phyloP scores from a whole-genome alignment of 2,797 vertebrate genomes.

The Melanogrammus aeglefinus region DNA sequence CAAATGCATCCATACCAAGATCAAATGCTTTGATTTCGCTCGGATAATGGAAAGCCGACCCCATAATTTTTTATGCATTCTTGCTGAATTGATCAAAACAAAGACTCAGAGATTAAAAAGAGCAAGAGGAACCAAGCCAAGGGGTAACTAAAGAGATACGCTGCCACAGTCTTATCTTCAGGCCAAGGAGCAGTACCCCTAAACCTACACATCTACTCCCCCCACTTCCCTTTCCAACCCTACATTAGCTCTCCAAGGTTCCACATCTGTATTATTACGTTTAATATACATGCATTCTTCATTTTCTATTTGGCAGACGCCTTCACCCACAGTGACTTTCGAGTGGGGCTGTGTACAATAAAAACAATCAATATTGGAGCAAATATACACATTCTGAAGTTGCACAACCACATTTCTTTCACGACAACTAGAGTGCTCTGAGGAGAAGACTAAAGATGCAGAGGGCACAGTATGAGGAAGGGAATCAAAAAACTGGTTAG shows the following conservation, averaged over 20 bases:
- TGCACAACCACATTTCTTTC: not conserved
- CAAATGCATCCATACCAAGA: constrained; percentile 13
- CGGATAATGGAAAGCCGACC: constrained; percentile 8
- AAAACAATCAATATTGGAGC: not conserved
- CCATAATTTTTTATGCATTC: constrained; percentile 22
- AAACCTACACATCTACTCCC: not conserved
- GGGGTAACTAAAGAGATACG: not conserved
- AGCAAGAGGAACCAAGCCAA: constrained; percentile 27
- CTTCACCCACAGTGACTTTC: not conserved
- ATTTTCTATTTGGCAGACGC: not conserved
- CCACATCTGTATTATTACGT: not conserved
- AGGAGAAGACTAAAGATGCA: not conserved
- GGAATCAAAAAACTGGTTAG: too few relatives aligned
- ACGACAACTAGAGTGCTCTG: not conserved
- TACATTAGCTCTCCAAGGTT: not conserved
- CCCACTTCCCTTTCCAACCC: not conserved
- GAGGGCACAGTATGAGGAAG: too few relatives aligned
- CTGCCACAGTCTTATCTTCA: not conserved
- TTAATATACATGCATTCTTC: not conserved
- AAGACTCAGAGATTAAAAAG: constrained; percentile 25
- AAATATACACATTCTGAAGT: not conserved
- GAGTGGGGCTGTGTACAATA: not conserved
- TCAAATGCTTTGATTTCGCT: constrained; percentile 18
- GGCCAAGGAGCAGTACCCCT: not conserved
- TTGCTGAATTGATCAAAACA: constrained; percentile 35